Evolutionary conservation across 1,140 invertebrate species (phyloP), one percentile per base, ranked within the genome.

Genomic region (Amphibalanus amphitrite): DNA sequence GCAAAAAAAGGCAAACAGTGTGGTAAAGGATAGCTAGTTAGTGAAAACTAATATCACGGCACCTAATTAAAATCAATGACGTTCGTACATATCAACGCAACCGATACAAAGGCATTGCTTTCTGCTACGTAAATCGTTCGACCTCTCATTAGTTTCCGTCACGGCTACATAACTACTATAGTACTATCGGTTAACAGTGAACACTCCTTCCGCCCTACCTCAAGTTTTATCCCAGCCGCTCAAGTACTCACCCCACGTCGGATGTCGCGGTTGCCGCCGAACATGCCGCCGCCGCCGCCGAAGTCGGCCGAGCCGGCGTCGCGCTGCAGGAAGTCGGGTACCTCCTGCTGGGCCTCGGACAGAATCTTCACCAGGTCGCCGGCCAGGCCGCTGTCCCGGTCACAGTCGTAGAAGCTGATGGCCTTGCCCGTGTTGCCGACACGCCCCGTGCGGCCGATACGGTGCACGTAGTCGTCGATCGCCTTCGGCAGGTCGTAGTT

Each of bases 381-480:
- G 0, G 85, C 86, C 0, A 96, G 67, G 0, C 75, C 74, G 0
- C 67, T 69, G 79, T 97, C 90, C 26, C 79, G 67, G 0, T 85
- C 82, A 28, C 65, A 28, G 65, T 92, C 88, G 78, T 84, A 96
- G 80, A 97, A 96, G 10, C 89, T 92, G 0, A 90, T 92, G 0
- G 94, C 92, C 76, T 86, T 88, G 15, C 95, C 95, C 64, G 87
- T 79, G 79, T 97, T 95, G 0, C 95, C 94, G 26, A 96, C 90
- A 64, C 95, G 85, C 1, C 94, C 95, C 26, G 95, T 97, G 76
- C 95, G 83, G 1, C 95, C 95, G 77, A 97, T 97, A 68, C 94
- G 83, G 81, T 98, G 95, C 8, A 96, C 92, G 78, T 97, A 97
- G 72, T 95, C 92, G 73, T 95, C 92, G 72, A 95, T 90, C 30